A percentile compares a stretch with the other conserved stretches of the same genome.
These are phyloP conservation scores for Melitaea athalia DNA, from an alignment of 2,888 invertebrate genomes.

Conservation along the genomic window DNA sequence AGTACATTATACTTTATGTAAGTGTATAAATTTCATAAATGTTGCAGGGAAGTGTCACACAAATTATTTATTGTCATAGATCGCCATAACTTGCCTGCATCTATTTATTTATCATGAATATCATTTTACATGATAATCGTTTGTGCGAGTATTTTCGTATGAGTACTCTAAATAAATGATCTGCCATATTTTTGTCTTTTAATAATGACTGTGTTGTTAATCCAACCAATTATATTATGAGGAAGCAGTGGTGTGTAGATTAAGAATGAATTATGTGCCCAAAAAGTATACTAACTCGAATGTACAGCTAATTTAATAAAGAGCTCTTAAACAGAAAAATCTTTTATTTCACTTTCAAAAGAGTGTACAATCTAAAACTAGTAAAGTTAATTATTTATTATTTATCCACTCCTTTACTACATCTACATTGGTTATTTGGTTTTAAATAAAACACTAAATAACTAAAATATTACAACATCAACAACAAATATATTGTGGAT, in stretches of 20 bases:
- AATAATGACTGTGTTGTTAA: conserved; percentile 77
- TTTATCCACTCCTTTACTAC: background rate
- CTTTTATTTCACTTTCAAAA: conserved; percentile 47
- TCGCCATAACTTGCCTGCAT: conserved; percentile 81
- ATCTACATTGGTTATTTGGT: background rate
- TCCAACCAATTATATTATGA: conserved; percentile 68
- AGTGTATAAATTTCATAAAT: conserved; percentile 64
- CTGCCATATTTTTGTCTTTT: conserved; percentile 81
- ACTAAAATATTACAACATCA: background rate
- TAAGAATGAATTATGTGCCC: conserved; percentile 81
- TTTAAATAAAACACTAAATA: conserved; percentile 2
- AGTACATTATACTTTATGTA: conserved; percentile 55
- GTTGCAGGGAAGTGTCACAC: conserved; percentile 78
- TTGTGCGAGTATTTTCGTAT: conserved; percentile 75
- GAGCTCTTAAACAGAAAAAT: conserved; percentile 69
- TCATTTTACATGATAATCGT: conserved; percentile 71
- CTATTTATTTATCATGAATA: conserved; percentile 73
- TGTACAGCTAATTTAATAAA: conserved; percentile 83
- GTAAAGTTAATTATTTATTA: background rate
- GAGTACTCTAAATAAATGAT: conserved; percentile 81
- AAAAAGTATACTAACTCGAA: conserved; percentile 82
- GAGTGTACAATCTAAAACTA: background rate
- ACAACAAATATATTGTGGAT: background rate
- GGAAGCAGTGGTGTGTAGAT: conserved; percentile 71
- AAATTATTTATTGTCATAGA: conserved; percentile 76